A percentile compares a stretch with the other conserved stretches of the same genome.
Conservation (phyloP, 1,140 invertebrate species). For the Octopus bimaculoides region DNA sequence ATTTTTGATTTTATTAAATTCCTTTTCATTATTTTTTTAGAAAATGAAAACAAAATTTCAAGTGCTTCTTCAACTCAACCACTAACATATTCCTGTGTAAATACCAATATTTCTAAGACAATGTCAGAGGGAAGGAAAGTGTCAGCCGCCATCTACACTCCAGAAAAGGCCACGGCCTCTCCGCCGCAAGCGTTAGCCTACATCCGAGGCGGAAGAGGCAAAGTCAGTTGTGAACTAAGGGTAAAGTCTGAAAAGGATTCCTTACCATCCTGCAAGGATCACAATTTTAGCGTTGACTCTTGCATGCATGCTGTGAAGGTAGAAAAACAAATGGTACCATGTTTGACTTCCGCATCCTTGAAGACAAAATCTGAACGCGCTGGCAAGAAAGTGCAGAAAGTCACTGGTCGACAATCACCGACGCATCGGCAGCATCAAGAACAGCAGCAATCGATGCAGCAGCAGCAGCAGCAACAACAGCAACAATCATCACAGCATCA, state of each 20-base stretch:
- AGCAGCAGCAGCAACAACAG: neutral
- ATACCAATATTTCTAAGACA: neutral
- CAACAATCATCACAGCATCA: neutral
- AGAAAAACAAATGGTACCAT: neutral
- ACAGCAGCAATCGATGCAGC: neutral
- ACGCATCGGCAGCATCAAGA: neutral
- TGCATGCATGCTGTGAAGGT: neutral
- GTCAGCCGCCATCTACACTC: conserved; percentile 7
- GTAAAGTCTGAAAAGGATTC: conserved; percentile 4
- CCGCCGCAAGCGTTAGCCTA: neutral
- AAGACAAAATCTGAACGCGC: conserved; percentile 1
- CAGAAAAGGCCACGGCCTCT: neutral
- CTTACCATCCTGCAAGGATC: neutral
- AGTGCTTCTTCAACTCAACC: neutral
- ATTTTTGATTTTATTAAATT: neutral
- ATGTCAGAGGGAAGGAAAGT: neutral
- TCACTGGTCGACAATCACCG: neutral
- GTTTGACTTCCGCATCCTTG: neutral
- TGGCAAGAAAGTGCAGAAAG: conserved; percentile 3
- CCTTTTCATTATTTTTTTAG: neutral
- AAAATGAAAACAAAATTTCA: neutral
- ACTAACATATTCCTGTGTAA: neutral
- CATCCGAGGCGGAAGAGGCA: neutral
- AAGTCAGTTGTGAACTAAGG: neutral
- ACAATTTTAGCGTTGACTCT: neutral